Conservation (phyloP, 2,888 invertebrate genomes). For the Girardia tigrina region DNA sequence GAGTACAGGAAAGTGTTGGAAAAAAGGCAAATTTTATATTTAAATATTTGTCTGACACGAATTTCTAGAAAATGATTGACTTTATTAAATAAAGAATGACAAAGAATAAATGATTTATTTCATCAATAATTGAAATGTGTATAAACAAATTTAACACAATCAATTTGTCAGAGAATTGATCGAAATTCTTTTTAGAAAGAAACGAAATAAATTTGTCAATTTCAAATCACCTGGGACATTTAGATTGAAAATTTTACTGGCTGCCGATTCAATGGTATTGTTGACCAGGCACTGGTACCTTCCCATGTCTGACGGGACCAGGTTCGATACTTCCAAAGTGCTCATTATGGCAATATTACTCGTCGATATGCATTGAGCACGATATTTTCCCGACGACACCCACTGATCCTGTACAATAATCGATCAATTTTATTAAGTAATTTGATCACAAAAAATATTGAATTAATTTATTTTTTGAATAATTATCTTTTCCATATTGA, state of each 20-base stretch:
- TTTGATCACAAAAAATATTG: neutral
- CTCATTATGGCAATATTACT: conserved; percentile 4
- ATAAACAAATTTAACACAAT: neutral
- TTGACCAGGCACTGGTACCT: conserved; percentile 9
- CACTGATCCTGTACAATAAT: neutral
- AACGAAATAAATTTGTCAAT: neutral
- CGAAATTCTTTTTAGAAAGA: neutral
- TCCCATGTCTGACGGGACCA: neutral
- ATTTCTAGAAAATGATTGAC: neutral
- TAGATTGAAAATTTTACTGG: neutral
- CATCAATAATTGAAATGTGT: neutral
- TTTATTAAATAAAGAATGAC: conserved; percentile 6
- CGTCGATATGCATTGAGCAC: neutral
- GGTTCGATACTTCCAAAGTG: neutral
- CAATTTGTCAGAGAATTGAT: neutral
- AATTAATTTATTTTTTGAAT: too few species aligned
- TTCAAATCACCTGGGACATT: conserved; percentile 3
- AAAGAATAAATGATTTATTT: neutral
- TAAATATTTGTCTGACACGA: too few species aligned
- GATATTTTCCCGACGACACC: neutral
- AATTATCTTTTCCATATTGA: too few species aligned
- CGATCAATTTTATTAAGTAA: neutral
- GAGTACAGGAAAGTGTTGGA: too few species aligned
- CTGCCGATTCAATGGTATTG: neutral
- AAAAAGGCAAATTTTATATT: too few species aligned